Conservation (phyloP, 2,113 vertebrate genomes). For the Regulus satrapa region DNA sequence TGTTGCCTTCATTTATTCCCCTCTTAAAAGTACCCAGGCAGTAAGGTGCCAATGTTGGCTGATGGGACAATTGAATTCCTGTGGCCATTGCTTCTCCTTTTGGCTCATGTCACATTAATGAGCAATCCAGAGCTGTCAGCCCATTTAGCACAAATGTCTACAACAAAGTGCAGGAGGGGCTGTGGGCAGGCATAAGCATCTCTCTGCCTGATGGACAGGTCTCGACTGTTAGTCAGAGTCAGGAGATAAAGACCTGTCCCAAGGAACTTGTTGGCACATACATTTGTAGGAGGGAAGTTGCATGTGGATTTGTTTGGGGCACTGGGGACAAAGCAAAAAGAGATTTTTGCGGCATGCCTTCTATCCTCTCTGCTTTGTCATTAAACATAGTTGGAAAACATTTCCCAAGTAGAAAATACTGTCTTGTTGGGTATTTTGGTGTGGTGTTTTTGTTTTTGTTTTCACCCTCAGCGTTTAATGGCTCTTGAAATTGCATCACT, state of each 20-base stretch:
- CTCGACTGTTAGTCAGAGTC: not conserved
- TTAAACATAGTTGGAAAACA: not conserved
- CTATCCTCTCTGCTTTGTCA: not conserved
- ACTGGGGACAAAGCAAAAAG: not conserved
- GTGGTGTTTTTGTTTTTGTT: not conserved
- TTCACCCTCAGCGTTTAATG: not conserved
- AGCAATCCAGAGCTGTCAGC: not conserved
- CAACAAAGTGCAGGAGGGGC: not conserved
- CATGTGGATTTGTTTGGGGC: rapidly evolving
- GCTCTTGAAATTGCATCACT: not conserved
- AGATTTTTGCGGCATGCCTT: not conserved
- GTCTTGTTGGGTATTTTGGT: too few species aligned
- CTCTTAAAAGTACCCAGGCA: not conserved
- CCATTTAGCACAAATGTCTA: not conserved
- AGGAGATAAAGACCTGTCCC: not conserved
- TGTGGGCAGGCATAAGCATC: not conserved
- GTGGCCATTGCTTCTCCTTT: not conserved
- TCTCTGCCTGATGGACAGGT: not conserved
- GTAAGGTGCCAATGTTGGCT: not conserved
- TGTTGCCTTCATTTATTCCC: not conserved
- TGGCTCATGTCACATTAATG: not conserved
- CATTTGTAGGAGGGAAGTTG: not conserved
- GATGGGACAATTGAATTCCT: not conserved
- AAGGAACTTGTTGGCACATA: not conserved
- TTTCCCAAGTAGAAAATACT: not conserved